Base-by-base conservation (phyloP, 2,797 vertebrate species). In the Artibeus lituratus region DNA sequence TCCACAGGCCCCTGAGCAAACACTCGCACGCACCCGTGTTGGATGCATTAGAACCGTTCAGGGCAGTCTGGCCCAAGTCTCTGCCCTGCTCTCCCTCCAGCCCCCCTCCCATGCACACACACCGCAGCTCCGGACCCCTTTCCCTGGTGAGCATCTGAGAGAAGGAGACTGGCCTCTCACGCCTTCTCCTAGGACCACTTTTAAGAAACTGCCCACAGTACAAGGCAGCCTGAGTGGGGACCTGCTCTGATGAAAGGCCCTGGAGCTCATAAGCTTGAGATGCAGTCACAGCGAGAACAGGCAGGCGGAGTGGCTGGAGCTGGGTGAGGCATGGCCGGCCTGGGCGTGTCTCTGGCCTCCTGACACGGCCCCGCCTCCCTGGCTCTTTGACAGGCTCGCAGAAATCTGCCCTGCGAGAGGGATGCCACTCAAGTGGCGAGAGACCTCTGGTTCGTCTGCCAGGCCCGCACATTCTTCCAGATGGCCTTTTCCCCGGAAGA, bases 331-430 rank as follows among this genome's bases (percentile, higher is more conserved):
- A 47, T 3, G 9, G 49, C n/a, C n/a, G 26, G 12, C 42, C 19
- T 5, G 22, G 32, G 26, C 21, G 8, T 26, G 76, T 87, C 47
- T 19, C 65, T 3, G n/a, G 18, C 42, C 47, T 85, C 86, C 24
- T 1, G 1, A 18, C 3, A 0, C 0, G 2, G 19, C 55, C 53
- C 11, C 3, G 51, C 26, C 44, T 35, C 70, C 55, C 32, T 29
- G 57, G 93, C 39, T 32, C 76, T 42, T 42, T 37, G 91, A 87
- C 76, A 82, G 29, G 5, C 16, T 82, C 62, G 49, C 22, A 67
- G 89, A 65, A 78, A 47, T 70, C 53, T 78, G 82, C 59, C 37
- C 57, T 11, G 22, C 4, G 10, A 67, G 39, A 95, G 32, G 35
- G 86, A 29, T 32, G 49, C 29, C n/a, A 8, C 39, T 57, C 90